These are phyloP conservation scores for Fundulus diaphanus DNA, from an alignment of 2,797 vertebrate species.

Conservation along the genomic window DNA sequence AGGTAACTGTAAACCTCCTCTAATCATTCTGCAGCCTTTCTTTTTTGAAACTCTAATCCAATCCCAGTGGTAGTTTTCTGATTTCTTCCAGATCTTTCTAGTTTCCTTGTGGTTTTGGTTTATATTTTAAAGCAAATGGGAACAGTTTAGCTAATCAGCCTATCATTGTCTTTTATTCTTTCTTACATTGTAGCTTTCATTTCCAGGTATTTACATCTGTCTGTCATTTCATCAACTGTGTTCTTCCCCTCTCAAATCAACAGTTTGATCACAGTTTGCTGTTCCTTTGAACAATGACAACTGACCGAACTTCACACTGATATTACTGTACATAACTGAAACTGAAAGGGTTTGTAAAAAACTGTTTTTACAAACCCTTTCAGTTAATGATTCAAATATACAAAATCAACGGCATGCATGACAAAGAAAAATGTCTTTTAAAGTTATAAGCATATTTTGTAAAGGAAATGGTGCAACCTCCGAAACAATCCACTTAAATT, in stretches of 20 bases:
- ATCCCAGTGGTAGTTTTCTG: neutral
- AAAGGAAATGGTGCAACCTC: too few relatives aligned
- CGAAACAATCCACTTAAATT: too few relatives aligned
- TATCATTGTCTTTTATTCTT: neutral
- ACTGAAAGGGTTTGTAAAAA: too few relatives aligned
- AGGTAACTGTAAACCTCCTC: neutral
- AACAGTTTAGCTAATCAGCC: neutral
- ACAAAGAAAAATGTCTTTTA: too few relatives aligned
- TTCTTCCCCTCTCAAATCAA: neutral
- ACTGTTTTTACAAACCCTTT: too few relatives aligned
- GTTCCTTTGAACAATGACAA: neutral
- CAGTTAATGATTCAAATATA: neutral
- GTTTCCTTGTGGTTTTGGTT: neutral
- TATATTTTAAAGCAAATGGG: neutral
- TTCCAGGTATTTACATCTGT: too few relatives aligned
- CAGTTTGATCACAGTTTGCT: neutral
- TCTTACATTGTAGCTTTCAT: too few relatives aligned
- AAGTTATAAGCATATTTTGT: too few relatives aligned
- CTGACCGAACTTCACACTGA: neutral
- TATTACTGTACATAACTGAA: neutral
- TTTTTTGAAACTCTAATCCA: neutral
- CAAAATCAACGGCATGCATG: neutral
- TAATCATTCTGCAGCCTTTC: neutral
- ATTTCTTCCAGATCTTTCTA: neutral
- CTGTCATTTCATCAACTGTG: too few relatives aligned